Conservation (phyloP, 2,113 vertebrate genomes). For the Amblyornis subalaris region DNA sequence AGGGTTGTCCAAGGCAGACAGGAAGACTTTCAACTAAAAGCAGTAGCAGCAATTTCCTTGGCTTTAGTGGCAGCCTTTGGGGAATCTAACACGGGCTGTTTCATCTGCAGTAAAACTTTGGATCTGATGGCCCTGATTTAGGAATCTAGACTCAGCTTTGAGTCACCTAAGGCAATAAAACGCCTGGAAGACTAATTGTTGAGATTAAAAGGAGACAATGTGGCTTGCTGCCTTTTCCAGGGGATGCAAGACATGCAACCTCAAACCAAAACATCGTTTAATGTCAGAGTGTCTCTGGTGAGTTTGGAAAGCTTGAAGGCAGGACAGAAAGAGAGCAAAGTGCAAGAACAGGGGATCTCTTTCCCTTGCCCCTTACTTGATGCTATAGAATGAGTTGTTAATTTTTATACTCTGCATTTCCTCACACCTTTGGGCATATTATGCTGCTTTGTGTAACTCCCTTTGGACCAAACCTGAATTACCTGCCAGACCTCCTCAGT, state of each 20-base stretch:
- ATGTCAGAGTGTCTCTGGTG: conserved; percentile 40
- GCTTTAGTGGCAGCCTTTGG: not conserved
- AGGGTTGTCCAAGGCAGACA: not conserved
- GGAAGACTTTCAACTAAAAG: not conserved
- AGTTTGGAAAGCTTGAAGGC: conserved; percentile 33
- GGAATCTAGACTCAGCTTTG: conserved; percentile 35
- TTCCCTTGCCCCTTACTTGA: conserved; percentile 4
- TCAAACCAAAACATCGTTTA: conserved; percentile 41
- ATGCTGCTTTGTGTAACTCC: not conserved
- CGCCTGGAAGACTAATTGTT: conserved; percentile 39
- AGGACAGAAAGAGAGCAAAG: conserved; percentile 41
- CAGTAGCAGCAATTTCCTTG: not conserved
- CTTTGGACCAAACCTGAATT: not conserved
- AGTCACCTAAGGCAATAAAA: conserved; percentile 48
- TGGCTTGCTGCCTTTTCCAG: conserved; percentile 58
- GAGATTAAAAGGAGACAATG: conserved; percentile 51
- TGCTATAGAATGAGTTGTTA: conserved; percentile 48
- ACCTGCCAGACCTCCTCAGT: not conserved
- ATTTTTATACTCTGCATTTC: conserved; percentile 35
- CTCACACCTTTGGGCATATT: conserved; percentile 8
- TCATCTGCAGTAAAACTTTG: not conserved
- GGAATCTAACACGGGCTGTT: not conserved
- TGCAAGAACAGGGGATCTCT: not conserved
- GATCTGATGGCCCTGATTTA: not conserved
- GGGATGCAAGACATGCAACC: conserved; percentile 24